Percentiles rank a stretch among this genome's conserved stretches.
Conservation (phyloP, 1,140 invertebrate species). For the Wiebesia pumilae region DNA sequence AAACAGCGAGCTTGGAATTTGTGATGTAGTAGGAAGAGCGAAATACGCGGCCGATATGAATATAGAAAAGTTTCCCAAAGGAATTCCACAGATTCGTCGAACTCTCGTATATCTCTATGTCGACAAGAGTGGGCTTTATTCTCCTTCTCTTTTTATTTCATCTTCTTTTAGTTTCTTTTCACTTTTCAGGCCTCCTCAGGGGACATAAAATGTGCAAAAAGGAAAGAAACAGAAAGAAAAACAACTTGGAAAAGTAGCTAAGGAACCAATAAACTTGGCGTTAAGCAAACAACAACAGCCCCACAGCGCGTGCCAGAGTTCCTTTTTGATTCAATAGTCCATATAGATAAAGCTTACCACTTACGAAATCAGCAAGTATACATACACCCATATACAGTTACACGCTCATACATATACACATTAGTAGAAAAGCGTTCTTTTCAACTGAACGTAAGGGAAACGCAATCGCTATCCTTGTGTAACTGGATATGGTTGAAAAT, state of each 20-base stretch:
- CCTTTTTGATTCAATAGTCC: slow-evolving; percentile 55
- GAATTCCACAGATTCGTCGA: slow-evolving; percentile 64
- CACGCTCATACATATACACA: too few species aligned
- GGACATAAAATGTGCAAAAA: slow-evolving; percentile 3
- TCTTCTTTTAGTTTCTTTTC: neutral
- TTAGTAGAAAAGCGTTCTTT: neutral
- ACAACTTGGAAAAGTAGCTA: slow-evolving; percentile 67
- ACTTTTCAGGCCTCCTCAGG: neutral
- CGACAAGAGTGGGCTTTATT: slow-evolving; percentile 27
- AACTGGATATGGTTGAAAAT: slow-evolving; percentile 53
- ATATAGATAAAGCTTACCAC: slow-evolving; percentile 55
- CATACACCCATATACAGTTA: too few species aligned
- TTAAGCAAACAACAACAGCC: slow-evolving; percentile 63
- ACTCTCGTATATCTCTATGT: slow-evolving; percentile 32
- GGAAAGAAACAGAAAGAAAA: slow-evolving; percentile 38
- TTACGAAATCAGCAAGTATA: neutral
- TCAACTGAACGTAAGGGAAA: slow-evolving; percentile 31
- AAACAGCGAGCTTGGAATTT: slow-evolving; percentile 71
- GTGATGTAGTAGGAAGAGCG: slow-evolving; percentile 69
- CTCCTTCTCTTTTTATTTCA: neutral
- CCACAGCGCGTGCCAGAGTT: slow-evolving; percentile 2
- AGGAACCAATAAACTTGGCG: slow-evolving; percentile 68
- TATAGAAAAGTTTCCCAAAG: slow-evolving; percentile 73
- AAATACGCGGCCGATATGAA: slow-evolving; percentile 64
- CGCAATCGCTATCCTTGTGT: slow-evolving; percentile 3